Evolutionary conservation across 2,113 vertebrate genomes (phyloP).

Genomic region (Protomyctophum bolini): DNA sequence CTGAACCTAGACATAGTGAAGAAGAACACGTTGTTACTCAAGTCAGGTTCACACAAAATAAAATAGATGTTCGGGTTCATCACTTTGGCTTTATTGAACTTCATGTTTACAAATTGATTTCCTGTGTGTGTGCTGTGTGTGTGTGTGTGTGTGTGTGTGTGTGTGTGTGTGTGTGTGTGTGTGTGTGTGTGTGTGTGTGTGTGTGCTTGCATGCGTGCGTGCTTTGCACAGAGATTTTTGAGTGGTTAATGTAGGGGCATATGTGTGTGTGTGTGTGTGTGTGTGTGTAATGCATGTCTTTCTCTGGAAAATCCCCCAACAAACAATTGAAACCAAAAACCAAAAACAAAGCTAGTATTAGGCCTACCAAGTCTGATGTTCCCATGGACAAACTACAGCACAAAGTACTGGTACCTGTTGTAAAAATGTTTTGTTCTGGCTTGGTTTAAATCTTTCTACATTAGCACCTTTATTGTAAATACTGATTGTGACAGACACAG

Average conservation of each 20-base stretch:
- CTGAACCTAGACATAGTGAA: not conserved
- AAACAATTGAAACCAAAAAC: too few relatives aligned
- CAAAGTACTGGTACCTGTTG: slow-evolving; percentile 46
- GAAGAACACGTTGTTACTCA: too few relatives aligned
- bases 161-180: not conserved
- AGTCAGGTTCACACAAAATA: slow-evolving; percentile 7
- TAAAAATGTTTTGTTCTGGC: slow-evolving; percentile 42
- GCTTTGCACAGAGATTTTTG: not conserved
- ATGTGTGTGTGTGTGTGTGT: not conserved
- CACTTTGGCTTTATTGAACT: slow-evolving; percentile 73
- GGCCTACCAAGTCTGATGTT: slow-evolving; percentile 3
- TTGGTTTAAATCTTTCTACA: slow-evolving; percentile 2
- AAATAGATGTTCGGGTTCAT: slow-evolving; percentile 52
- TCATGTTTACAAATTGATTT: slow-evolving; percentile 57
- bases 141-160: not conserved
- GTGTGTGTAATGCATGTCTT: not conserved
- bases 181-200: slow-evolving; percentile 8
- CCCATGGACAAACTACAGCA: slow-evolving; percentile 44
- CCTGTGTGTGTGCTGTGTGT: slow-evolving; percentile 22
- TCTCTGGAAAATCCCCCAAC: too few relatives aligned
- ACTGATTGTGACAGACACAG: slow-evolving; percentile 30
- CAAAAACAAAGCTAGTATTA: slow-evolving; percentile 11
- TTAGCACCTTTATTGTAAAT: slow-evolving; percentile 71
- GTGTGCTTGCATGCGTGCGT: slow-evolving; percentile 16
- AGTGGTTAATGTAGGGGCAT: not conserved